Base-by-base conservation (phyloP, 2,888 invertebrate species). In the Drosophila melanosoma region DNA sequence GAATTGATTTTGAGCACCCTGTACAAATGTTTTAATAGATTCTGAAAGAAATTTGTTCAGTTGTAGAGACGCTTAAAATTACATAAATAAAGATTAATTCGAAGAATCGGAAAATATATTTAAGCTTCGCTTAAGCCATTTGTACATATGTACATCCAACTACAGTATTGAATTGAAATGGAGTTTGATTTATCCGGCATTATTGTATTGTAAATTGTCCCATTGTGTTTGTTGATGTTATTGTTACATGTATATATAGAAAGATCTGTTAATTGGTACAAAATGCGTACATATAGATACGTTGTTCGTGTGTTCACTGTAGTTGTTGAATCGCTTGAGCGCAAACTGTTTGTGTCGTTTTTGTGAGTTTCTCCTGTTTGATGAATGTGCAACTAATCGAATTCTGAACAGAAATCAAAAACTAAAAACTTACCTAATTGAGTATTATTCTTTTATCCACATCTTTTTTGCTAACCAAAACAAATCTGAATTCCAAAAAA, bases 361-460 rank as follows among this genome's bases (percentile, higher is more conserved):
- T 77, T 83, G 79, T 89, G 80, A 82, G 52, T 68, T 69, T 71
- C 69, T 82, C 74, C 74, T 59, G 69, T 89, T 78, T 79, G 52
- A 61, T 85, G 81, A 79, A 79, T 89, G 85, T 77, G 81, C 80
- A 83, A 86, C 79, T 78, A 65, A 82, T 68, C 69, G 68, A 78
- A 57, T 74, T 71, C 12, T 70, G 32, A 70, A 74, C 32, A 60
- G 69, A 65, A 73, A 74, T 70, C 81, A 69, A 75, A 73, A 75
- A 80, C 64, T 70, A 71, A 74, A 82, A 82, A 71, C 69, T 82
- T 82, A 81, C 85, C 87, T 87, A 90, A 90, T 90, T 90, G 84
- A 90, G 85, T 90, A 82, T 81, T 77, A 81, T 87, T 87, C 84
- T 87, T 90, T 90, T 87, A 87, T 87, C 81, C 82, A 82, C 87